Base-by-base conservation (phyloP, 2,888 invertebrate species). In the Scotopteryx bipunctaria region DNA sequence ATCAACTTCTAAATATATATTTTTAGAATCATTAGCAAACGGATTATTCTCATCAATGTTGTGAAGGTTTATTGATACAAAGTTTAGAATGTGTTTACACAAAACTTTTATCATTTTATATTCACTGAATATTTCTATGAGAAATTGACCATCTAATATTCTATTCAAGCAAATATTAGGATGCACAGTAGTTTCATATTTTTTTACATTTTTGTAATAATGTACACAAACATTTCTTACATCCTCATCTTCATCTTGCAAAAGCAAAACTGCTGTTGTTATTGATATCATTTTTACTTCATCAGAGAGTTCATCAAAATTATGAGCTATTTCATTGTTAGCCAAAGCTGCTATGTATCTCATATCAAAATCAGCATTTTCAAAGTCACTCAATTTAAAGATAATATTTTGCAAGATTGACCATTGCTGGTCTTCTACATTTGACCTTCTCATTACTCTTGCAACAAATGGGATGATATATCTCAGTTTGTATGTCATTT, bases 211-310 rank as follows among this genome's bases (percentile, higher is more conserved):
- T 57, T 66, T 73, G 55, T 81, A 83, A 59, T 79, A 86, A 31
- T 72, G 53, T 3, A 81, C 77, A 68, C 83, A 80, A 16, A 75
- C 54, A 59, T 81, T 81, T 61, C 92, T 84, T 8, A 93, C 79
- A 60, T 86, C 84, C 45, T 82, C 78, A 63, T 91, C 86, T 66
- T 93, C 92, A 71, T 92, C 92, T 77, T 91, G 92, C 31, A 92
- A 65, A 3, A 92, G 72, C 29, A 82, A 72, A n/a, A 91, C 66
- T 40, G 78, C 83, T 32, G 86, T 73, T 67, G 82, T 78, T 23
- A 91, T 74, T 37, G 82, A 71, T 48, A 61, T 75, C 27, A 81
- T 66, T 72, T 80, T 89, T 16, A 78, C 61, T 31, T 55, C 48
- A 62, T 84, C 78, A 6, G 71, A 23, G 11, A 83, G 62, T 36